Conservation (phyloP, 2,888 invertebrate genomes). For the Gortyna flavago region DNA sequence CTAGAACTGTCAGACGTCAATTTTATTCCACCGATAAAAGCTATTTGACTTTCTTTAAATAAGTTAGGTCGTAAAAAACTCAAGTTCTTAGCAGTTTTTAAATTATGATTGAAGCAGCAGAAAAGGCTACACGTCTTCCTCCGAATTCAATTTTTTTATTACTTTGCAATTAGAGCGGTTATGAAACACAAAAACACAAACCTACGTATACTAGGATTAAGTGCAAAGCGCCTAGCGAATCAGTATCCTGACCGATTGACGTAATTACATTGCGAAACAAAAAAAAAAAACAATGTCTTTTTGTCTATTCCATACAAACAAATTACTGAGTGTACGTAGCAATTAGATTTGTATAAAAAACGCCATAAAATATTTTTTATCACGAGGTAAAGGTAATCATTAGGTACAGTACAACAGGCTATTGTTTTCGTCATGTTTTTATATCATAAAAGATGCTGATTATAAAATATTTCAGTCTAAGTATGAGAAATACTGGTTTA, state of each 20-base stretch:
- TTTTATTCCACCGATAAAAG: too few relatives aligned
- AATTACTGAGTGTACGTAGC: conserved; percentile 2
- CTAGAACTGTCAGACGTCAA: too few relatives aligned
- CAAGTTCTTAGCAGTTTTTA: too few relatives aligned
- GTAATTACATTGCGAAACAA: not conserved
- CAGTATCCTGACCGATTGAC: not conserved
- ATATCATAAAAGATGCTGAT: not conserved
- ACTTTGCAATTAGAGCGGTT: not conserved
- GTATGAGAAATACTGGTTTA: not conserved
- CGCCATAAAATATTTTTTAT: not conserved
- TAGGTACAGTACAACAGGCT: not conserved
- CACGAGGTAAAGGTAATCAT: conserved; percentile 11
- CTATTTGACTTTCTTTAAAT: too few relatives aligned
- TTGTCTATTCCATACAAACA: not conserved
- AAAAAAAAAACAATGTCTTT: not conserved
- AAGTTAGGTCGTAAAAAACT: too few relatives aligned
- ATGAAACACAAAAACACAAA: not conserved
- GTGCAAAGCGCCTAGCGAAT: not conserved
- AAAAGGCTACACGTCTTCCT: too few relatives aligned
- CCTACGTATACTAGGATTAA: not conserved
- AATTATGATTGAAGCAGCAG: too few relatives aligned
- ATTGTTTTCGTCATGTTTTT: conserved; percentile 25
- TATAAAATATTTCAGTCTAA: not conserved
- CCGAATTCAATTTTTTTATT: too few relatives aligned
- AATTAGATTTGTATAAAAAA: not conserved